phyloP scores from a whole-genome alignment of 2,797 vertebrate genomes.

The Micrastur ruficollis region DNA sequence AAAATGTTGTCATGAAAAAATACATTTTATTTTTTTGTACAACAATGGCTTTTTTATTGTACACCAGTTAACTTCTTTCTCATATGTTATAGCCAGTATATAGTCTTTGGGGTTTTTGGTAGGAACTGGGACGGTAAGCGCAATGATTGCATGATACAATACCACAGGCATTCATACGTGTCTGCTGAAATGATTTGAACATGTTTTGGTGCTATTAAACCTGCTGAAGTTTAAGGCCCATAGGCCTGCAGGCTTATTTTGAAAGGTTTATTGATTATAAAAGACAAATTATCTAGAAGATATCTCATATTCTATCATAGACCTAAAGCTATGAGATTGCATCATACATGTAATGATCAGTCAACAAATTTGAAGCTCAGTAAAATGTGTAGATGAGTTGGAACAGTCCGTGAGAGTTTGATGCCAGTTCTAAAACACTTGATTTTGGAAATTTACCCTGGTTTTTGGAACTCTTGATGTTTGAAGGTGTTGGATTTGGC shows the following conservation, averaged over 20 bases:
- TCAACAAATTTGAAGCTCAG: neutral
- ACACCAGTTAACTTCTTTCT: neutral
- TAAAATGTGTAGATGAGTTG: neutral
- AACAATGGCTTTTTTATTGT: neutral
- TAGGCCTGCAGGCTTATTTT: neutral
- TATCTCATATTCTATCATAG: neutral
- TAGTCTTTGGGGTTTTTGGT: neutral
- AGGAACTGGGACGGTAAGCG: neutral
- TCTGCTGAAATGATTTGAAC: neutral
- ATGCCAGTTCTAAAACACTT: neutral
- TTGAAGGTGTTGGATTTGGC: slow-evolving; percentile 19
- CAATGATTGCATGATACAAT: neutral
- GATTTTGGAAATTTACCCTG: neutral
- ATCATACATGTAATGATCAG: neutral
- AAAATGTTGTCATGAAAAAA: neutral
- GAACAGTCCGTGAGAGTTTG: neutral
- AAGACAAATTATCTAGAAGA: neutral
- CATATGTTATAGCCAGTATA: neutral
- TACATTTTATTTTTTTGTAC: neutral
- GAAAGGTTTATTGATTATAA: neutral
- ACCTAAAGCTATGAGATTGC: neutral
- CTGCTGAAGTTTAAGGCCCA: neutral
- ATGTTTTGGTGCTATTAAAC: neutral
- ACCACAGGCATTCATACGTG: neutral
- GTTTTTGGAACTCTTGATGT: neutral